These are phyloP conservation scores for Stictocephala bisonia DNA, from an alignment of 2,888 invertebrate genomes.

Conservation along the genomic window DNA sequence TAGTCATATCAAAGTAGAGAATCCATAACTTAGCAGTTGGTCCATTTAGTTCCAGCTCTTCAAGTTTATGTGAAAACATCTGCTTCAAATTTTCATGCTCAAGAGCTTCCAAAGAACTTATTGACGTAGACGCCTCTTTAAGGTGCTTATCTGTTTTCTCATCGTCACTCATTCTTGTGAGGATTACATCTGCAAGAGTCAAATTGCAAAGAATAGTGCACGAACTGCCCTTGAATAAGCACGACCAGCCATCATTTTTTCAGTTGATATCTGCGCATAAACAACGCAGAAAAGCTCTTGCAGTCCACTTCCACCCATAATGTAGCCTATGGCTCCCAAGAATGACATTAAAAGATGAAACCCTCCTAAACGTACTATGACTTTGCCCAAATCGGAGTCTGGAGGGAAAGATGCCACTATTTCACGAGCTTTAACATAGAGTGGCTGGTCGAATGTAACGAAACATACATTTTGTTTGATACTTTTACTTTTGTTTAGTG, in stretches of 20 bases:
- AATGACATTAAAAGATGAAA: conserved; percentile 63
- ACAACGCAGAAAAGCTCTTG: conserved; percentile 59
- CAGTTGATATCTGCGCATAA: conserved; percentile 60
- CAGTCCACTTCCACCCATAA: conserved; percentile 63
- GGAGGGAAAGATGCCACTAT: conserved; percentile 57
- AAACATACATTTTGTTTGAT: conserved; percentile 55
- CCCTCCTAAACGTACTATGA: conserved; percentile 59
- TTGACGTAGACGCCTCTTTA: no score
- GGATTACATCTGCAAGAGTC: no score
- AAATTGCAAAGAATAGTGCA: no score
- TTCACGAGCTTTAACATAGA: conserved; percentile 61
- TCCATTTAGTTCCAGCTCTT: conserved; percentile 9
- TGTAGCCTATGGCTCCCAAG: conserved; percentile 61
- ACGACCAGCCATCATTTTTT: conserved; percentile 60
- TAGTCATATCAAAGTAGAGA: conserved; percentile 36
- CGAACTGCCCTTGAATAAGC: conserved; percentile 60
- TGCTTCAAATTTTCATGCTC: conserved; percentile 1
- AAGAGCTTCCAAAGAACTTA: not conserved
- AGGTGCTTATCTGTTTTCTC: no score
- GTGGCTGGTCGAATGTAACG: conserved; percentile 62
- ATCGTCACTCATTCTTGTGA: no score
- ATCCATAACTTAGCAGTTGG: conserved; percentile 37
- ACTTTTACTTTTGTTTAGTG: conserved; percentile 52
- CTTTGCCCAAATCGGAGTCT: conserved; percentile 47
- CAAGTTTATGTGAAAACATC: conserved; percentile 9